Evolutionary conservation across 2,113 vertebrate species (phyloP), one percentile per base, ranked within the genome.

Genomic region (Haliaeetus leucogaster): DNA sequence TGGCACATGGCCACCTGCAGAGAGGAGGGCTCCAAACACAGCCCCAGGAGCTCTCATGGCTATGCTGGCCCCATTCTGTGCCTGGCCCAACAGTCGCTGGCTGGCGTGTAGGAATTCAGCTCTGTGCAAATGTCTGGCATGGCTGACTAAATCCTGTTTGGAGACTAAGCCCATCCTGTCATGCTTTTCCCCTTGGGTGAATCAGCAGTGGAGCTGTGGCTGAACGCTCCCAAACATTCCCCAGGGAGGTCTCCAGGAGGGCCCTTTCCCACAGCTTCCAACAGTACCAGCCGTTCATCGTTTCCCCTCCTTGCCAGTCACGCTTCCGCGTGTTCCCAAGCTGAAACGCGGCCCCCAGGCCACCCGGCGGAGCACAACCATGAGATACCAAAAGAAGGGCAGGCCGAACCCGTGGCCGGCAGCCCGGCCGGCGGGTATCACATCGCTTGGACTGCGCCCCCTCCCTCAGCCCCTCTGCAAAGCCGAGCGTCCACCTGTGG

Each of bases 221-320:
- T 91, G 82, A 96, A 93, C 50, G 93, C 81, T 94, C 78, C 73
- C 73, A 80, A 93, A 91, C 70, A 88, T 45, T 59, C 79, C 56
- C 50, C 52, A 40, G 85, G 62, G 66, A 95, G 29, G 42, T 79
- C 50, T 87, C 81, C 66, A 79, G 91, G 70, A 91, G 65, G 17
- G 81, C 78, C 27, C 34, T 96, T 97, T 97, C 95, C 87, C 95
- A 96, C 95, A 94, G 81, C 48, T 88, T 67, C 36, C 77, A 95
- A 89, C 91, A 96, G 81, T 72, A 93, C 81, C 45, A 72, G 82
- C 73, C 62, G 13, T 94, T 93, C 87, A 91, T 93, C 58, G 68
- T 72, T 92, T 71, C 70, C 29, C 20, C 52, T 55, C 73, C 65
- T 47, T 58, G 50, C 87, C 68, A 79, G 91, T 67, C 70, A 72